Conservation (phyloP, 2,113 vertebrate genomes). For the Cinclus cinclus region DNA sequence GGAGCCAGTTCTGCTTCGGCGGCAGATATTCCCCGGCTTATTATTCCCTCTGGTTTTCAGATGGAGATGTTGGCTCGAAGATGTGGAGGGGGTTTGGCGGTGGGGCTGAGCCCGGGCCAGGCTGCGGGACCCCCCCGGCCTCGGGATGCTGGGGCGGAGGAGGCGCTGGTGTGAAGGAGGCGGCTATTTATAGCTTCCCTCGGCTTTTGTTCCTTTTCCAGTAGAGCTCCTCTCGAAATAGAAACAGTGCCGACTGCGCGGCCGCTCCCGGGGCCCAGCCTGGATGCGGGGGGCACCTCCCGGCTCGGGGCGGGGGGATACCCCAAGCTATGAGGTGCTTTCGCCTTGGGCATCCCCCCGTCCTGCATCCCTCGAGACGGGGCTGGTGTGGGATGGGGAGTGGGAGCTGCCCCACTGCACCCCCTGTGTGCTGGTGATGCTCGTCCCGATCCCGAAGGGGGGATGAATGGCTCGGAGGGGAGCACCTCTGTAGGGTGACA, state of each 20-base stretch:
- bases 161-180: constrained; percentile 68
- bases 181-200: constrained; percentile 75
- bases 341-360: fast-evolving
- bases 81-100: neutral
- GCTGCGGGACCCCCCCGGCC: neutral
- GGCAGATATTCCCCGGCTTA: neutral
- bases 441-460: fast-evolving
- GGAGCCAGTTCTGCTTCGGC: neutral
- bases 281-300: neutral
- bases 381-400: neutral
- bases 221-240: constrained; percentile 75
- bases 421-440: neutral
- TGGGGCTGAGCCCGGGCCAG: neutral
- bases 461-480: neutral
- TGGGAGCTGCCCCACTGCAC: neutral
- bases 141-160: constrained; percentile 38
- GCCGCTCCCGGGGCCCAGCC: constrained; percentile 11
- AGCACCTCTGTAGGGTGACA: neutral
- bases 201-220: constrained; percentile 79
- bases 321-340: neutral
- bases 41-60: neutral
- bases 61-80: neutral
- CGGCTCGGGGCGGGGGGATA: neutral
- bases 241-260: constrained; percentile 63
- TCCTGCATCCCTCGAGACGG: neutral